Evolutionary conservation across 2,888 invertebrate genomes (phyloP).

Genomic region (Hirtodrosophila alboralis): DNA sequence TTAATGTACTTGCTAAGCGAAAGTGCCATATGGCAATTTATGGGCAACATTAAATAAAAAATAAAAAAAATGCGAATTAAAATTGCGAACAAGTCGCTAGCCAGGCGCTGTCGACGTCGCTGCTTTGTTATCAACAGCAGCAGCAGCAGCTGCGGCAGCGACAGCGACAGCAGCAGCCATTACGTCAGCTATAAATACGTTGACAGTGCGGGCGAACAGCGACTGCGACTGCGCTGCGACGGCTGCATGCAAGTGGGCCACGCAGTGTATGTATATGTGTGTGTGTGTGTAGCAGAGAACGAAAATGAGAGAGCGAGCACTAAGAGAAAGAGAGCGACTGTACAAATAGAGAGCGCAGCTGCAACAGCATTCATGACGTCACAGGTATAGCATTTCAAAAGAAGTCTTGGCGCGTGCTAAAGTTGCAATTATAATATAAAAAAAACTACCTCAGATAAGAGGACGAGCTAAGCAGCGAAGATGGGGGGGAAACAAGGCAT

Average conservation of each 20-base stretch:
- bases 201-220: conserved; percentile 14
- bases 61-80: conserved; percentile 16
- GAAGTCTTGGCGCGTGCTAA: conserved; percentile 54
- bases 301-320: not conserved
- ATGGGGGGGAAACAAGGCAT: not conserved
- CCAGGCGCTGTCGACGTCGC: conserved; percentile 14
- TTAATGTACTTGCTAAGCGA: conserved; percentile 39
- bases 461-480: not conserved
- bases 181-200: conserved; percentile 41
- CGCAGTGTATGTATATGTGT: conserved; percentile 17
- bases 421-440: conserved; percentile 13
- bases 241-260: conserved; percentile 53
- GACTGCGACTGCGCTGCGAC: conserved; percentile 25
- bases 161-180: conserved; percentile 37
- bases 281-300: not conserved
- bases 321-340: not conserved
- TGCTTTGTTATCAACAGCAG: conserved; percentile 40
- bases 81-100: conserved; percentile 15
- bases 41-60: conserved; percentile 21
- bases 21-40: conserved; percentile 41
- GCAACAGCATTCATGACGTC: conserved; percentile 28
- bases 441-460: conserved; percentile 19
- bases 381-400: conserved; percentile 14
- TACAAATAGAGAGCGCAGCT: conserved; percentile 44
- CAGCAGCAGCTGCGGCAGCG: conserved; percentile 33